These are phyloP conservation scores for Myotis brandtii DNA, from an alignment of 2,113 vertebrate species.

Conservation along the genomic window DNA sequence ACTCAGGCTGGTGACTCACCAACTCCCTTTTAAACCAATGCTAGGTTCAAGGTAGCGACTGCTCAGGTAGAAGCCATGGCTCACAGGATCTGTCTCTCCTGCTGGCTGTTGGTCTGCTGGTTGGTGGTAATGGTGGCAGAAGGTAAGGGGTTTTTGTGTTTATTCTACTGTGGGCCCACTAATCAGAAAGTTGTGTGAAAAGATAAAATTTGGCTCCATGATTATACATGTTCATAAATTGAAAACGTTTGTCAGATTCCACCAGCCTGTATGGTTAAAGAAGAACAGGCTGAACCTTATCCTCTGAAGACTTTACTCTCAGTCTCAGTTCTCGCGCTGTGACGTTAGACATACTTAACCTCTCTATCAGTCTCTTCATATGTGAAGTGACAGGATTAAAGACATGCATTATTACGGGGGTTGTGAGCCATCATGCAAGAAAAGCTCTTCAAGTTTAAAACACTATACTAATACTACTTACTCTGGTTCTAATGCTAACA, in stretches of 20 bases:
- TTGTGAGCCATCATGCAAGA: not conserved
- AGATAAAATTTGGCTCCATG: not conserved
- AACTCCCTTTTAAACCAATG: conserved; percentile 63
- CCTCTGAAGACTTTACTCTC: not conserved
- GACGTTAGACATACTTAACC: not conserved
- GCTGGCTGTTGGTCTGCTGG: conserved; percentile 56
- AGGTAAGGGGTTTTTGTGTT: conserved; percentile 76
- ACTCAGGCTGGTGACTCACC: conserved; percentile 64
- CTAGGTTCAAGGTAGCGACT: not conserved
- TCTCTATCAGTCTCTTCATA: not conserved
- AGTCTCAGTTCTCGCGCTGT: not conserved
- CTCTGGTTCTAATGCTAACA: not conserved
- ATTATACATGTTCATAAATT: not conserved
- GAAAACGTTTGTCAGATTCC: not conserved
- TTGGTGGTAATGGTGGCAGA: conserved; percentile 24
- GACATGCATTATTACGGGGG: not conserved
- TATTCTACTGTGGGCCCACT: not conserved
- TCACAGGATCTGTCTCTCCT: conserved; percentile 4
- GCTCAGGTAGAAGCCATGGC: conserved; percentile 64
- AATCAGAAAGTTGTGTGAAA: not conserved
- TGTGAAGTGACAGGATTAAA: not conserved
- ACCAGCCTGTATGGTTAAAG: not conserved
- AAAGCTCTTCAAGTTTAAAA: not conserved
- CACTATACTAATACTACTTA: not conserved
- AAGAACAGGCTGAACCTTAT: not conserved